These are phyloP conservation scores for Verasper variegatus DNA, from an alignment of 2,113 vertebrate genomes.

Conservation along the genomic window DNA sequence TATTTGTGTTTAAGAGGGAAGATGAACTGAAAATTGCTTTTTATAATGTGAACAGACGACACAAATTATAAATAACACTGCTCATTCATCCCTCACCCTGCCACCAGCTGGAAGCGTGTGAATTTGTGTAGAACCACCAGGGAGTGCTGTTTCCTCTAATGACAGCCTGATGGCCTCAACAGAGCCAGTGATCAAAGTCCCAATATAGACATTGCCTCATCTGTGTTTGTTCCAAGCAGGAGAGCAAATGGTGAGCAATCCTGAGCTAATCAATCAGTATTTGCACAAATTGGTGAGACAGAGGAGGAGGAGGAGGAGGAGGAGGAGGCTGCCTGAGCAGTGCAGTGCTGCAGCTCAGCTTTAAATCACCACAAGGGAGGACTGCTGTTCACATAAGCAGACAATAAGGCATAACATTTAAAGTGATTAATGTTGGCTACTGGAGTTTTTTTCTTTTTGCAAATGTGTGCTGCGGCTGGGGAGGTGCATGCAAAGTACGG, in stretches of 20 bases:
- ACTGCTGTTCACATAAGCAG: constrained; percentile 1
- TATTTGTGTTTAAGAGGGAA: too few relatives aligned
- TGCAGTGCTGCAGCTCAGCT: constrained; percentile 8
- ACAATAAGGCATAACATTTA: constrained; percentile 4
- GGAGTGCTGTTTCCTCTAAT: constrained; percentile 33
- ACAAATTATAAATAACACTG: not conserved
- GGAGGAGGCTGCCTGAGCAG: not conserved
- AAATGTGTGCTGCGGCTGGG: not conserved
- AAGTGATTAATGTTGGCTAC: constrained; percentile 18
- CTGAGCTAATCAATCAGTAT: constrained; percentile 26
- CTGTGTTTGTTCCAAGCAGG: constrained; percentile 26
- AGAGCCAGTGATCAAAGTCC: not conserved
- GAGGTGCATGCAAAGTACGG: constrained; percentile 22
- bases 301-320: constrained; percentile 5
- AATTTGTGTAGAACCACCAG: constrained; percentile 40
- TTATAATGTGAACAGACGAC: not conserved
- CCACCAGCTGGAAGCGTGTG: not conserved
- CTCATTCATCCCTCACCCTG: not conserved
- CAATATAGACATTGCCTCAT: constrained; percentile 16
- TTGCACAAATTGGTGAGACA: constrained; percentile 18
- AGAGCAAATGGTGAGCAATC: constrained; percentile 18
- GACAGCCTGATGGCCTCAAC: not conserved
- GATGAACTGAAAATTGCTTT: too few relatives aligned
- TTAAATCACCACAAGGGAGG: constrained; percentile 6
- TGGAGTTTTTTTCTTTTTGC: not conserved